These are phyloP conservation scores for Chymomyza amoena DNA, from an alignment of 2,888 invertebrate genomes.

Conservation along the genomic window DNA sequence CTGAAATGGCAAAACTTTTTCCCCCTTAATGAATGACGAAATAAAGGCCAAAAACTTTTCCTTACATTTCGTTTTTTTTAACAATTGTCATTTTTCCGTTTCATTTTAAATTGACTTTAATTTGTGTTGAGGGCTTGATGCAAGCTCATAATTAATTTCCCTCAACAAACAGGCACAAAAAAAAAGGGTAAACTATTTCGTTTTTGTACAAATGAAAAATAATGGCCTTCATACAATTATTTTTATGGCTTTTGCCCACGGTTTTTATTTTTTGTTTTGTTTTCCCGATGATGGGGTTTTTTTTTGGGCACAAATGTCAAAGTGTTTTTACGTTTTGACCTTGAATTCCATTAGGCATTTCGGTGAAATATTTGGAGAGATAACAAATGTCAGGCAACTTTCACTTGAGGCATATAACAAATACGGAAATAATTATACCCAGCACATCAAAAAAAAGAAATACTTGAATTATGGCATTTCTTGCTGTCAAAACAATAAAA, in stretches of 20 bases:
- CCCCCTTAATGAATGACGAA: constrained; percentile 56
- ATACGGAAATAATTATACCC: no score
- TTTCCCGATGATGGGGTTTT: constrained; percentile 14
- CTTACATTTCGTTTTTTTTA: constrained; percentile 39
- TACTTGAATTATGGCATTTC: no score
- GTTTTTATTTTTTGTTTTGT: background rate
- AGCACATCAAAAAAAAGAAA: no score
- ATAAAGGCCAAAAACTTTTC: constrained; percentile 50
- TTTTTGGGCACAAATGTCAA: background rate
- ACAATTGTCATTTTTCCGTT: constrained; percentile 33
- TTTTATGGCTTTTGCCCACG: background rate
- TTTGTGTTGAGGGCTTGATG: constrained; percentile 24
- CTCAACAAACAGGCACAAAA: background rate
- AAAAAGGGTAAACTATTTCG: background rate
- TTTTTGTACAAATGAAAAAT: background rate
- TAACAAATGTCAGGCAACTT: background rate
- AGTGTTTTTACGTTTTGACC: background rate
- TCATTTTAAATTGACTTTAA: constrained; percentile 44
- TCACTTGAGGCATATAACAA: no score
- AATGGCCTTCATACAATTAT: background rate
- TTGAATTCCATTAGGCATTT: background rate
- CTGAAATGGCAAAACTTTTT: constrained; percentile 52
- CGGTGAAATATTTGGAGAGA: background rate
- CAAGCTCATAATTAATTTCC: constrained; percentile 54
- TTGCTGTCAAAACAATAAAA: no score